A percentile compares a stretch with the other conserved stretches of the same genome.
Conservation (phyloP, 2,797 vertebrate species). For the Labroides dimidiatus region DNA sequence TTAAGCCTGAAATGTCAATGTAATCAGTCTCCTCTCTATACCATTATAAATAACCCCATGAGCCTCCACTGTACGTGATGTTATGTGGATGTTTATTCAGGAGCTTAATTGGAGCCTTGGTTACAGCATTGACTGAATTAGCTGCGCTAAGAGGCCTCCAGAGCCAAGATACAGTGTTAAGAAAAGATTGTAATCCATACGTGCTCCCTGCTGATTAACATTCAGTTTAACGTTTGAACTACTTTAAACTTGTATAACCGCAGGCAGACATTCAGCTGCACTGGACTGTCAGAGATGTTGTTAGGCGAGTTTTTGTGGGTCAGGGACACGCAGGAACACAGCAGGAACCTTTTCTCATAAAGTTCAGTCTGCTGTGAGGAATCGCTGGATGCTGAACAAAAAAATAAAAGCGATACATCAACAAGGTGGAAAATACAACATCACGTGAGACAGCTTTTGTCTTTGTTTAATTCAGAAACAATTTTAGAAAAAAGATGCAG, state of each 20-base stretch:
- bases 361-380: slow-evolving; percentile 21
- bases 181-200: slow-evolving; percentile 9
- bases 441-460: slow-evolving; percentile 10
- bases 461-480: background rate
- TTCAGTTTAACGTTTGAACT: slow-evolving; percentile 15
- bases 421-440: slow-evolving; percentile 17
- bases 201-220: slow-evolving; percentile 3
- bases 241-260: slow-evolving; percentile 10
- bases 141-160: background rate
- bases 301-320: slow-evolving; percentile 26
- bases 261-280: slow-evolving; percentile 14
- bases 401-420: slow-evolving; percentile 11
- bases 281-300: slow-evolving; percentile 1
- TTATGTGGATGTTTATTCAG: background rate
- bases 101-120: slow-evolving; percentile 7
- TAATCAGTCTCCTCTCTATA: slow-evolving; percentile 39
- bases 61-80: slow-evolving; percentile 7
- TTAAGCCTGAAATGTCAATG: slow-evolving; percentile 25
- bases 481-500: slow-evolving; percentile 3
- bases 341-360: slow-evolving; percentile 40
- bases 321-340: slow-evolving; percentile 24
- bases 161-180: slow-evolving; percentile 1
- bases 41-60: slow-evolving; percentile 15
- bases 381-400: slow-evolving; percentile 10
- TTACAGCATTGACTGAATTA: slow-evolving; percentile 10